Evolutionary conservation across 2,888 invertebrate species (phyloP).

Genomic region (Eretmocerus hayati): DNA sequence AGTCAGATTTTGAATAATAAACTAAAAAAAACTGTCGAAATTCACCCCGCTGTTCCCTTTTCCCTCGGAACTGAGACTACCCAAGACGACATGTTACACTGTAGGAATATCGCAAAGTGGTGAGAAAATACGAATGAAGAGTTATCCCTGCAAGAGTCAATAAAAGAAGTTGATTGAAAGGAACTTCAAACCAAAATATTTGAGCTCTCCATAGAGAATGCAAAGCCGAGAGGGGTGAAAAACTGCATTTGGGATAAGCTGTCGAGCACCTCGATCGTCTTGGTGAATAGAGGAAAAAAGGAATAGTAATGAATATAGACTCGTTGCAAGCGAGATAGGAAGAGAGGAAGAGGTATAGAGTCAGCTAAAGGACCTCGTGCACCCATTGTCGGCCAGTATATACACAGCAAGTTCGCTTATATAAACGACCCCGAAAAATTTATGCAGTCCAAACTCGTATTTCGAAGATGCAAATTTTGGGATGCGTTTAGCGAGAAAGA

Average conservation of each 20-base stretch:
- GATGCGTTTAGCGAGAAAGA: slow-evolving; percentile 27
- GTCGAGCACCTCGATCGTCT: no score
- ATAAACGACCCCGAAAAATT: slow-evolving; percentile 19
- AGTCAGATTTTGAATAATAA: no score
- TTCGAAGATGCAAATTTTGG: slow-evolving; percentile 34
- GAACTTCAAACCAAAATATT: slow-evolving; percentile 10
- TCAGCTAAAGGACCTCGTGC: no score
- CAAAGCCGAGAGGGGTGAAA: not conserved
- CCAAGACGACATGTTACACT: no score
- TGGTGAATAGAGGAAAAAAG: not conserved
- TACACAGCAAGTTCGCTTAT: no score
- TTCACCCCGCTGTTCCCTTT: no score
- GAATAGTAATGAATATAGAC: not conserved
- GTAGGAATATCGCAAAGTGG: no score
- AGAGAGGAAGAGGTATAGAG: slow-evolving; percentile 12
- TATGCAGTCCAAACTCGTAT: slow-evolving; percentile 20
- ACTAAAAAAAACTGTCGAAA: no score
- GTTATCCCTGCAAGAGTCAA: no score
- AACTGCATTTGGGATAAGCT: not conserved
- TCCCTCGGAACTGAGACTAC: no score
- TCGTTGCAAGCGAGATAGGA: not conserved
- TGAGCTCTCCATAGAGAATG: slow-evolving; percentile 2
- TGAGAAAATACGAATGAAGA: no score
- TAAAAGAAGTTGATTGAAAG: slow-evolving; percentile 16
- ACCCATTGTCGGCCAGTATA: no score